Evolutionary conservation across 2,113 vertebrate genomes (phyloP), one percentile per base, ranked within the genome.

Genomic region (Bucco capensis): DNA sequence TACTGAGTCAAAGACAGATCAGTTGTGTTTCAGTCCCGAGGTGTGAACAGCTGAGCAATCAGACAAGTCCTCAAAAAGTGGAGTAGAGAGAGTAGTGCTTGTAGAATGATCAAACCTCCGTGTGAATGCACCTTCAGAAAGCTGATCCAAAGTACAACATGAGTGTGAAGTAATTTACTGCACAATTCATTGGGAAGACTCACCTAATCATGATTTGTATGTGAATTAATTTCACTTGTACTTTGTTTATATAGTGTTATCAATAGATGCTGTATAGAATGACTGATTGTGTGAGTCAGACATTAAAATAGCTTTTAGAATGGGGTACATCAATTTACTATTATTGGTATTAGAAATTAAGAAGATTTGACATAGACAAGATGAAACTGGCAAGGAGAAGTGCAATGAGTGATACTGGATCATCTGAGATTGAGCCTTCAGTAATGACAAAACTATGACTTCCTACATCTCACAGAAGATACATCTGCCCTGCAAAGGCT

Each of bases 301-400:
- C 54, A 83, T 85, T 58, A 44, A 67, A 81, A 61, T 16, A 72
- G 4, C 9, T 85, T 73, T 89, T 33, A 84, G 27, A 56, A 94
- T 93, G 38, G 79, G 23, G 47, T 65, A 40, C 15, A 70, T 31
- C 33, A 56, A 85, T 90, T 60, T 93, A 88, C 62, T 80, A 67
- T 80, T 83, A 64, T 35, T 73, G 50, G 91, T 92, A 80, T 89
- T 84, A 95, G 80, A 97, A 86, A 89, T 86, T 56, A 87, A 92
- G 77, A 93, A 74, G 67, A 90, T 78, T 94, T 81, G 46, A 54
- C 37, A 51, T 8, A 44, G 49, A 38, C 5, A 50, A 56, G 56
- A 61, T 64, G 40, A 62, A 92, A 70, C 25, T 54, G 62, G 38
- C 65, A 91, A 88, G 85, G 91, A 85, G 69, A 50, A 27, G 30